Evolutionary conservation across 37 sponge, comb jelly and placozoan species (phyloP).

Genomic region (Crambe crambe): DNA sequence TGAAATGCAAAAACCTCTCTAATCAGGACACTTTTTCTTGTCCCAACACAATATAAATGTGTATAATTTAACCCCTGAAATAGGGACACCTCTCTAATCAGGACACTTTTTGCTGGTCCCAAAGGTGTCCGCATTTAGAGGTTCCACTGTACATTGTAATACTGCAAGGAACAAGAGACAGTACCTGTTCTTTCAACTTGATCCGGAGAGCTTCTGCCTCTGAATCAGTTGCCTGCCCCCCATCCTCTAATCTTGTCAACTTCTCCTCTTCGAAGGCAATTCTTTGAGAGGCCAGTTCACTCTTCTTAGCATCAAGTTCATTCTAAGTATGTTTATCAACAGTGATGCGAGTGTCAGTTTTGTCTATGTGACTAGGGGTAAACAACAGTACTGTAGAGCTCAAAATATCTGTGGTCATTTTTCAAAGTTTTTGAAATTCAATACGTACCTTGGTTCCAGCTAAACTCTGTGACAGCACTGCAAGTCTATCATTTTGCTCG

Average conservation of each 20-base stretch:
- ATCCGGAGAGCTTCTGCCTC: constrained; percentile 70
- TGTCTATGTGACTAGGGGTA: not conserved
- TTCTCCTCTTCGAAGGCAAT: constrained; percentile 88
- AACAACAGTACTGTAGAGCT: not conserved
- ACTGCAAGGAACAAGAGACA: too few species aligned
- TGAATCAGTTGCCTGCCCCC: constrained; percentile 28
- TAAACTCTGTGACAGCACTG: constrained; percentile 69
- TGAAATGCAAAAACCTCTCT: too few species aligned
- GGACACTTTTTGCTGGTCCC: too few species aligned
- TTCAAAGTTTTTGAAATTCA: not conserved
- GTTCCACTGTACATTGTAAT: too few species aligned
- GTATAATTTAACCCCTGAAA: too few species aligned
- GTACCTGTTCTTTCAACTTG: constrained; percentile 60
- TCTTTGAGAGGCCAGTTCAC: constrained; percentile 66
- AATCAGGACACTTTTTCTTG: too few species aligned
- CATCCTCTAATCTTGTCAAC: constrained; percentile 20
- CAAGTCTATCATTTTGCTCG: constrained; percentile 80
- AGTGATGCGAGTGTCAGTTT: too few species aligned
- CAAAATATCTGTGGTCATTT: not conserved
- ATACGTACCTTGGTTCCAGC: constrained; percentile 73
- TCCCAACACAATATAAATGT: too few species aligned
- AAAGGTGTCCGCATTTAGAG: too few species aligned
- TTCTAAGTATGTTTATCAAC: too few species aligned
- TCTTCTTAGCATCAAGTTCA: constrained; percentile 58
- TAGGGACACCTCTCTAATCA: too few species aligned